Percentiles rank a stretch among this genome's conserved stretches.
phyloP scores from a whole-genome alignment of 2,888 invertebrate genomes.

The Calliphora vomitoria region DNA sequence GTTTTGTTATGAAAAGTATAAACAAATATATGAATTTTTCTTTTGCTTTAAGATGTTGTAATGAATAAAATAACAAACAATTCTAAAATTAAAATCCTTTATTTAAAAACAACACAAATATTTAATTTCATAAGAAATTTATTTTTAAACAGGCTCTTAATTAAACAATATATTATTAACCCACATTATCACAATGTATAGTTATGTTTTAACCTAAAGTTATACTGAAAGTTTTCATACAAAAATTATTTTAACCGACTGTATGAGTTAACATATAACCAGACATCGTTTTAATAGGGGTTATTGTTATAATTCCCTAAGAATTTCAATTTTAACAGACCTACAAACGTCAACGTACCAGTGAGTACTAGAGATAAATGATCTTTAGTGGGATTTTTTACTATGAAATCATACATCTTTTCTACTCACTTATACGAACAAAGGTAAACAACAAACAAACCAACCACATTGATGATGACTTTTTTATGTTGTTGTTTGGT shows the following conservation, averaged over 20 bases:
- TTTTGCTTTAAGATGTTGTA: not conserved
- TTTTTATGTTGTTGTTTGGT: slow-evolving; percentile 23
- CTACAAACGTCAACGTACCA: slow-evolving; percentile 10
- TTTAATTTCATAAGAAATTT: too few relatives aligned
- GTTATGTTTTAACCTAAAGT: too few relatives aligned
- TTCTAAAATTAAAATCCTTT: too few relatives aligned
- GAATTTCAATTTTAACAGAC: not conserved
- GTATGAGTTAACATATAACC: too few relatives aligned
- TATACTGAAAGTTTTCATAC: too few relatives aligned
- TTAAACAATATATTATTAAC: too few relatives aligned
- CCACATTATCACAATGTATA: too few relatives aligned
- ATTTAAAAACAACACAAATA: too few relatives aligned
- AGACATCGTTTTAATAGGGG: too few relatives aligned
- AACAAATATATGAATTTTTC: not conserved
- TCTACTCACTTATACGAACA: not conserved
- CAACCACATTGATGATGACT: slow-evolving; percentile 22
- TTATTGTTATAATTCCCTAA: not conserved
- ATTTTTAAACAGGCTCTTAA: too few relatives aligned
- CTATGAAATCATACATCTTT: slow-evolving; percentile 33
- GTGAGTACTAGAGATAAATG: slow-evolving; percentile 31
- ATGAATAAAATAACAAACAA: not conserved
- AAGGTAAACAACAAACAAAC: slow-evolving; percentile 9
- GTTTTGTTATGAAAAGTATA: not conserved
- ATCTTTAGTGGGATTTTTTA: slow-evolving; percentile 34
- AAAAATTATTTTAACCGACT: too few relatives aligned